These are phyloP conservation scores for Oryzias celebensis DNA, from an alignment of 2,113 vertebrate species.

Conservation along the genomic window DNA sequence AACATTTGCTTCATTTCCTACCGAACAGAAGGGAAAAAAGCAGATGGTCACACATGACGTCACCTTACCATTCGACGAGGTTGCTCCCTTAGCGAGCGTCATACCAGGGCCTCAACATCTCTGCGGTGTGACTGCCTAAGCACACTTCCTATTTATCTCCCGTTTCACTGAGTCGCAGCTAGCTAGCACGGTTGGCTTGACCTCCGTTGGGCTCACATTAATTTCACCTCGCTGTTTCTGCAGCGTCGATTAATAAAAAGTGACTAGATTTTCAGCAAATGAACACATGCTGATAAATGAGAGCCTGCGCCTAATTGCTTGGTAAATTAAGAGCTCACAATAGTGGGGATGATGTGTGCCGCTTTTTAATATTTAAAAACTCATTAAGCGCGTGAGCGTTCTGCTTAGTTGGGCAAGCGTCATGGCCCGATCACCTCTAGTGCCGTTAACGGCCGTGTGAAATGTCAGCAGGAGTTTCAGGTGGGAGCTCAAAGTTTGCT, in stretches of 20 bases:
- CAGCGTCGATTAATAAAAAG: conserved; percentile 98
- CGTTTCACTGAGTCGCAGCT: conserved; percentile 48
- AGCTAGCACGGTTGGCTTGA: conserved; percentile 77
- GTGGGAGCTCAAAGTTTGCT: conserved; percentile 12
- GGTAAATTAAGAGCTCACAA: conserved; percentile 98
- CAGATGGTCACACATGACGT: conserved; percentile 80
- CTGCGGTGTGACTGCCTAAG: conserved; percentile 77
- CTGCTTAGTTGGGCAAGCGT: conserved; percentile 82
- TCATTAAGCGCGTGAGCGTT: conserved; percentile 90
- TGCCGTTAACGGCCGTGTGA: conserved; percentile 47
- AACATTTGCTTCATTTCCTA: conserved; percentile 70
- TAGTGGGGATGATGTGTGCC: conserved; percentile 87
- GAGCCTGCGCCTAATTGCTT: conserved; percentile 96
- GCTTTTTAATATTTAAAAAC: conserved; percentile 99
- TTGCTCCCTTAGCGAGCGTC: conserved; percentile 68
- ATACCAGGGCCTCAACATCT: conserved; percentile 77
- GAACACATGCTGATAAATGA: conserved; percentile 97
- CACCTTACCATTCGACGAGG: conserved; percentile 74
- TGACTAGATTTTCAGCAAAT: conserved; percentile 90
- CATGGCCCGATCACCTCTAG: conserved; percentile 62
- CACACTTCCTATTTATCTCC: conserved; percentile 69
- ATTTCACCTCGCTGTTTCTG: conserved; percentile 91
- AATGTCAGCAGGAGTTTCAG: conserved; percentile 40
- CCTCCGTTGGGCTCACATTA: conserved; percentile 90
- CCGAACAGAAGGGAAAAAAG: conserved; percentile 1